Conservation (phyloP, 2,888 invertebrate genomes). For the Criorhina ranunculi region DNA sequence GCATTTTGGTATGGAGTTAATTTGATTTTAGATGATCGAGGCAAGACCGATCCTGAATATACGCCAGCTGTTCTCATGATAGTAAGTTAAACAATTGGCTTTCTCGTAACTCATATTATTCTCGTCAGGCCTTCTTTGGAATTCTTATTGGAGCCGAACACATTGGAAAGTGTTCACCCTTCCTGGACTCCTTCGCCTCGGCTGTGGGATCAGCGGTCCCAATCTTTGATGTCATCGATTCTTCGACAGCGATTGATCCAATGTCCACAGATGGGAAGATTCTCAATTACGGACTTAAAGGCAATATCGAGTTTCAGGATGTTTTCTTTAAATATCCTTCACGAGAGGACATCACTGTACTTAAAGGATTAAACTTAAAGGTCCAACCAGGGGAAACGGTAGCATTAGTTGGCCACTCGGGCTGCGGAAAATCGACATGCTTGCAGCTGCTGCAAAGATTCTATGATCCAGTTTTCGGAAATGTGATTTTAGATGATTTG, state of each 20-base stretch:
- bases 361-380: constrained; percentile 87
- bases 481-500: constrained; percentile 86
- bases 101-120: neutral
- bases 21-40: constrained; percentile 88
- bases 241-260: constrained; percentile 89
- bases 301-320: constrained; percentile 88
- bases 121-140: constrained; percentile 86
- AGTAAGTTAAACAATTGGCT: constrained; percentile 83
- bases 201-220: constrained; percentile 90
- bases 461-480: constrained; percentile 87
- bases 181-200: constrained; percentile 89
- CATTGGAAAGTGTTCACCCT: constrained; percentile 89
- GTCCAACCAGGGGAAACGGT: constrained; percentile 88
- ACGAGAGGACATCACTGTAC: constrained; percentile 88
- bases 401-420: constrained; percentile 89
- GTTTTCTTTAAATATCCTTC: constrained; percentile 91
- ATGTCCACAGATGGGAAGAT: constrained; percentile 88
- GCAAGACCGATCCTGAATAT: constrained; percentile 86
- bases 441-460: constrained; percentile 88
- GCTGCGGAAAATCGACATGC: constrained; percentile 93
- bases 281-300: constrained; percentile 85
- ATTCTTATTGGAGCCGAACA: constrained; percentile 91
- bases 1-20: constrained; percentile 92
- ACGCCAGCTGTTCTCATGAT: constrained; percentile 89
- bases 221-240: constrained; percentile 91